A percentile compares a stretch with the other conserved stretches of the same genome.
These are phyloP conservation scores for Drosophila orosa DNA, from an alignment of 1,140 invertebrate species.

Conservation along the genomic window DNA sequence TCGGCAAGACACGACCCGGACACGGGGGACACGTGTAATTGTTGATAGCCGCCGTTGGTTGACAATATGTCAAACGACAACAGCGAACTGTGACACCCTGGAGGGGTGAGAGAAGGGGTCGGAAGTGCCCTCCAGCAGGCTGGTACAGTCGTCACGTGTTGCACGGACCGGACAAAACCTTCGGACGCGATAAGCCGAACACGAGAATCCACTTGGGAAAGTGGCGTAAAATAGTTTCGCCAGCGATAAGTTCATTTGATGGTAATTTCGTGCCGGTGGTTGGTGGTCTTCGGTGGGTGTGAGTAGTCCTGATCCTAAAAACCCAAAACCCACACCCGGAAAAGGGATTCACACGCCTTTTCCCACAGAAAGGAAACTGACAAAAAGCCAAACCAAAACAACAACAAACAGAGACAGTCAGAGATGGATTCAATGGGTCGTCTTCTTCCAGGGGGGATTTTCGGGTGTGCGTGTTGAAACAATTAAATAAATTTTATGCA, in stretches of 20 bases:
- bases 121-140: slow-evolving; percentile 4
- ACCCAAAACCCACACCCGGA: slow-evolving; percentile 28
- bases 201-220: slow-evolving; percentile 80
- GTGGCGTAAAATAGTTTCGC: slow-evolving; percentile 79
- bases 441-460: slow-evolving; percentile 15
- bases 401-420: slow-evolving; percentile 55
- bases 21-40: slow-evolving; percentile 76
- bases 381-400: slow-evolving; percentile 76
- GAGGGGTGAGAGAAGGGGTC: slow-evolving; percentile 1
- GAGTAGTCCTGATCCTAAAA: slow-evolving; percentile 34
- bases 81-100: slow-evolving; percentile 10
- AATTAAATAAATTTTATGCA: slow-evolving; percentile 71
- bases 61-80: slow-evolving; percentile 79
- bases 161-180: slow-evolving; percentile 48
- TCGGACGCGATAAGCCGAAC: slow-evolving; percentile 68
- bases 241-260: slow-evolving; percentile 80
- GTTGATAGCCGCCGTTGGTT: slow-evolving; percentile 70
- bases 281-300: slow-evolving; percentile 45
- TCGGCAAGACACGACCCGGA: slow-evolving; percentile 57
- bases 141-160: slow-evolving; percentile 77
- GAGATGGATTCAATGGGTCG: slow-evolving; percentile 35
- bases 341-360: slow-evolving; percentile 67
- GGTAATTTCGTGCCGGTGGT: slow-evolving; percentile 68
- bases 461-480: slow-evolving; percentile 76
- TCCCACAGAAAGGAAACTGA: slow-evolving; percentile 45